Conservation (phyloP, 1,140 invertebrate species). For the Ostrea denselamellosa region DNA sequence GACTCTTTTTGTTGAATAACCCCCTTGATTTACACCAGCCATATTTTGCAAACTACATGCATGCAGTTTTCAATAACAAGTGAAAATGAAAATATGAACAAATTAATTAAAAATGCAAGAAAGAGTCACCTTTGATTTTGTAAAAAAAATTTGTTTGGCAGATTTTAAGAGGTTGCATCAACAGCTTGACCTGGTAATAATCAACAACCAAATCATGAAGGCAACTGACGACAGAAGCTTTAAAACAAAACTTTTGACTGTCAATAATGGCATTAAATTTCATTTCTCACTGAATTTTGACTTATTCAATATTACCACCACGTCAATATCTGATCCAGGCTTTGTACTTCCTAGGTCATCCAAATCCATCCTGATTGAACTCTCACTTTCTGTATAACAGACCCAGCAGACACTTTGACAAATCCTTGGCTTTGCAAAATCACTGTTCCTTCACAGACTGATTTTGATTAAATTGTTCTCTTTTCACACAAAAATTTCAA, state of each 20-base stretch:
- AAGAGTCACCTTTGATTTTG: not conserved
- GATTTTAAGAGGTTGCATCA: not conserved
- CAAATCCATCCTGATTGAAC: not conserved
- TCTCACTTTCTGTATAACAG: not conserved
- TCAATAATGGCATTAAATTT: constrained; percentile 5
- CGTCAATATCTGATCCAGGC: not conserved
- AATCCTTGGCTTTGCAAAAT: not conserved
- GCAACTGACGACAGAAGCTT: not conserved
- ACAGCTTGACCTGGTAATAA: not conserved
- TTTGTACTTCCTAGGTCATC: constrained; percentile 31
- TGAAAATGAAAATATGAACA: not conserved
- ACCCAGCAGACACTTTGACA: not conserved
- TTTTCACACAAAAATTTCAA: not conserved
- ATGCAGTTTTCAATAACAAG: not conserved
- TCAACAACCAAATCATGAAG: not conserved
- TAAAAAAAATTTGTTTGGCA: not conserved
- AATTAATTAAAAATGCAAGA: not conserved
- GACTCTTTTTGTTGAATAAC: too few relatives aligned
- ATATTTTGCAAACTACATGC: not conserved
- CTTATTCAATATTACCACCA: constrained; percentile 2
- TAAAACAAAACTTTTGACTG: not conserved
- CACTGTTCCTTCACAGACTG: not conserved
- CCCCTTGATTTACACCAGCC: not conserved
- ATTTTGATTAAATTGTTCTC: not conserved
- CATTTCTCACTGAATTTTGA: not conserved